These are phyloP conservation scores for Ciconia stormi DNA, from an alignment of 2,113 vertebrate genomes.

Conservation along the genomic window DNA sequence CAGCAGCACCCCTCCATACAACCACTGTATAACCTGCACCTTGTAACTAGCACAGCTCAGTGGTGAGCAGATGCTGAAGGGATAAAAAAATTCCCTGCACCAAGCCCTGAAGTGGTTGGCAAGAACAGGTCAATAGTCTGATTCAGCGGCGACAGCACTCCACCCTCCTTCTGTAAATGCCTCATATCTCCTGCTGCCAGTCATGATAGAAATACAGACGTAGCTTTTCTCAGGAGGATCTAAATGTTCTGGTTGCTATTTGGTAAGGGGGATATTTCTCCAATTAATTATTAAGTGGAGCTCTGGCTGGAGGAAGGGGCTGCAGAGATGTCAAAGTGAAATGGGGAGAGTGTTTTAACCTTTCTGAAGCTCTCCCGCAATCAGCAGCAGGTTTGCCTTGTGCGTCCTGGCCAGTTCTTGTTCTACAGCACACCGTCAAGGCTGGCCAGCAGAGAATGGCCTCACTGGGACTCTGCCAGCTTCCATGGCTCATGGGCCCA, in stretches of 20 bases:
- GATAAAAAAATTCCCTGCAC: neutral
- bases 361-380: neutral
- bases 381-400: neutral
- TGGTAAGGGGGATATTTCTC: constrained; percentile 24
- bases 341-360: neutral
- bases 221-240: constrained; percentile 25
- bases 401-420: constrained; percentile 32
- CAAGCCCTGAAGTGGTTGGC: neutral
- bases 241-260: constrained; percentile 34
- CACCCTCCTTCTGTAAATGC: constrained; percentile 12
- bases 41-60: neutral
- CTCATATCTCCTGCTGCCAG: constrained; percentile 19
- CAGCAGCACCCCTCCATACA: neutral
- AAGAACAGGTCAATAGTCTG: neutral
- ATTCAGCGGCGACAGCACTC: neutral
- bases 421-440: neutral
- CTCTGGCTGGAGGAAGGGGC: constrained; percentile 34
- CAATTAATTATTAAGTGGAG: constrained; percentile 44
- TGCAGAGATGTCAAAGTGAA: constrained; percentile 14
- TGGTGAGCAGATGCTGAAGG: neutral
- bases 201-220: neutral
- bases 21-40: neutral
- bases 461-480: constrained; percentile 23
- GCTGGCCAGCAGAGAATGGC: constrained; percentile 48
- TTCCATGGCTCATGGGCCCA: neutral